phyloP scores from a whole-genome alignment of 2,888 invertebrate genomes.

The Zhuqinia jingwanae region DNA sequence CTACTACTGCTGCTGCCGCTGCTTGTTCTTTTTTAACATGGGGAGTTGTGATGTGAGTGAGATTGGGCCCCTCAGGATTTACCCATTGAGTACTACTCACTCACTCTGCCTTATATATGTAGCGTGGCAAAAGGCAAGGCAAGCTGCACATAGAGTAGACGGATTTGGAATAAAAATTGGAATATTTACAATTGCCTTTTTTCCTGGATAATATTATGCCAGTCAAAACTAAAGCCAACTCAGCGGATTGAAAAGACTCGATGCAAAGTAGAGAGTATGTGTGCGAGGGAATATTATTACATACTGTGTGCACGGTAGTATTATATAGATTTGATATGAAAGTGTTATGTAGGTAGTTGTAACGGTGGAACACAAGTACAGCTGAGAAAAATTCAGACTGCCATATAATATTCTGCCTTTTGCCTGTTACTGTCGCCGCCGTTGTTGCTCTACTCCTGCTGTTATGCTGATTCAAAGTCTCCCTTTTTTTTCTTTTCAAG shows the following conservation, averaged over 20 bases:
- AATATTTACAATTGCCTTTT: conserved; percentile 53
- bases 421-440: no score
- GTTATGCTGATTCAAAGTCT: conserved; percentile 24
- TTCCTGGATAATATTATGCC: conserved; percentile 12
- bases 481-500: neutral
- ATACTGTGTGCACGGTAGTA: neutral
- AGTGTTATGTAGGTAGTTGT: neutral
- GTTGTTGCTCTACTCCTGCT: no score
- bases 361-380: neutral
- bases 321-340: neutral
- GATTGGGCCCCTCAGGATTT: conserved; percentile 60
- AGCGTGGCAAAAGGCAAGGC: no score
- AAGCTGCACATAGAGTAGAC: neutral
- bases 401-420: no score
- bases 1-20: neutral
- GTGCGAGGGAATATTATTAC: neutral
- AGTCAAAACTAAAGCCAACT: conserved; percentile 12
- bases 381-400: conserved; percentile 39
- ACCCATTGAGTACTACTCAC: conserved; percentile 41
- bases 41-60: conserved; percentile 13
- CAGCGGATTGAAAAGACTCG: conserved; percentile 13
- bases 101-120: neutral
- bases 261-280: neutral
- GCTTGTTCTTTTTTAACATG: conserved; percentile 1
- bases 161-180: conserved; percentile 37